Base-by-base conservation (phyloP, 37 sponge, comb jelly and placozoan genomes). In the Petrosia ficiformis region DNA sequence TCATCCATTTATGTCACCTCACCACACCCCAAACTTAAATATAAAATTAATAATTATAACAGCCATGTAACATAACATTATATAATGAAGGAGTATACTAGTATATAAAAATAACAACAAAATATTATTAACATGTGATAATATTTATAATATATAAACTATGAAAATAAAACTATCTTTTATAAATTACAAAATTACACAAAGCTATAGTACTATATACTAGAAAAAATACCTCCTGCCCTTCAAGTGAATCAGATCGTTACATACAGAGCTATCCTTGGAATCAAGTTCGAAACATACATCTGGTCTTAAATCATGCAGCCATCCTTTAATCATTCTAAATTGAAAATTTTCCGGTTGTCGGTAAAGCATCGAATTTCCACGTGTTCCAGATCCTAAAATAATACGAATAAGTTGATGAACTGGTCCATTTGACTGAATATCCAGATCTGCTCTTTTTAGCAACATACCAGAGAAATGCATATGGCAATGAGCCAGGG, bases 271-370 rank as follows among this genome's bases (percentile, higher is more conserved):
- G 14, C 14, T 48, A 14, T 8, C 52, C 29, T 71, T 26, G 29
- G 25, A 26, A n/a, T 54, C 43, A 8, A 71, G 44, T 42, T 39
- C 43, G 52, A 71, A 71, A 21, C 72, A 71, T 3, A 71, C 72
- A 16, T 71, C 25, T n/a, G 52, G 72, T 24, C 72, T 39, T 30
- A 71, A 4, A 6, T 28, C 33, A 42, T 3, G 8, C 25, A 71
- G 52, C 72, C 72, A 71, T 31, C 26, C 25, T 54, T 42, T 24
- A 29, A 5, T 42, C 26, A 26, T 24, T 5, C 63, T 26, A 61
- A 61, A 5, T 5, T 11, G 28, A 61, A 61, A 61, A 29, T 61
- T 61, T 29, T 61, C 63, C 28, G 22, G 14, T 11, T 11, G 28
- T 6, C 63, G 63, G n/a, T 61, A 61, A 61, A 61, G 63, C 6